Evolutionary conservation across 1,140 invertebrate species (phyloP), one percentile per base, ranked within the genome.

Genomic region (Cydia amplana): DNA sequence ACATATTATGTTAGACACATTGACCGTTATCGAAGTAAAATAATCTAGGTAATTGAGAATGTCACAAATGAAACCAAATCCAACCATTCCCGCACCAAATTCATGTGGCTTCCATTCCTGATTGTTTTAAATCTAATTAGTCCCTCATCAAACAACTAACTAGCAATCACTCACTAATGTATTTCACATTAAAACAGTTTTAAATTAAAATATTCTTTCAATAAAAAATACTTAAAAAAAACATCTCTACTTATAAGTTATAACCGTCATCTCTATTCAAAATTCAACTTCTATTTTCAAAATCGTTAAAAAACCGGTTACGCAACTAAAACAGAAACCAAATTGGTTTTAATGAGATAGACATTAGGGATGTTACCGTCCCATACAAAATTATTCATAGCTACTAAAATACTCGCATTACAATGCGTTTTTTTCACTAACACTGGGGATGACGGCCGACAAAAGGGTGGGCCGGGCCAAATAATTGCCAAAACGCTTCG

Each of bases 361-460:
- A 90, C 87, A 92, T 88, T 86, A 83, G 85, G 86, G 87, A 90
- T 87, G 86, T 88, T 86, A 85, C 81, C 83, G 78, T 86, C 81
- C 86, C 85, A 90, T 92, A 92, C 88, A 89, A 90, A 90, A 91
- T 92, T 91, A 92, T 92, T 92, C 89, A 92, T 92, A 85, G 89
- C 88, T 87, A 89, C 89, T 90, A 92, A 92, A 92, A 92, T 86
- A 87, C 77, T 90, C 80, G 90, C 88, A 91, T 86, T 82, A 84
- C 79, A 87, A 85, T 87, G 84, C 82, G 79, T 91, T 92, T 91
- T 92, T 51, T 75, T 51, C 80, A 85, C 82, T 83, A 83, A 74
- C 78, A 79, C 84, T 89, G 90, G 87, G 88, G 87, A 82, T 87
- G 87, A 88, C 85, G 89, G 83, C 87, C 87, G 85, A 92, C 91